These are phyloP conservation scores for Plotosus lineatus DNA, from an alignment of 2,113 vertebrate species.

Conservation along the genomic window DNA sequence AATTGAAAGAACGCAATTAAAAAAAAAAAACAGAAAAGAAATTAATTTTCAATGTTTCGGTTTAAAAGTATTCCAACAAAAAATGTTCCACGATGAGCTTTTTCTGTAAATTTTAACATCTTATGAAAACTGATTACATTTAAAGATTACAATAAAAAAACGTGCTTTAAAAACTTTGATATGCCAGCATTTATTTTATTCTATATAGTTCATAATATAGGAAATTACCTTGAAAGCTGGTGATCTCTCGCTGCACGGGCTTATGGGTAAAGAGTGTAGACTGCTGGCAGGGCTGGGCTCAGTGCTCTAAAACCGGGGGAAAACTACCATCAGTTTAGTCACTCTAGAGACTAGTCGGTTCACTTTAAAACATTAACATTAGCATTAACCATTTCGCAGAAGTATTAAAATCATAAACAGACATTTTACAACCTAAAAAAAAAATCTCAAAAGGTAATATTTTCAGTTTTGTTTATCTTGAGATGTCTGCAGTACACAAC, in stretches of 20 bases:
- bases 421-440: no score
- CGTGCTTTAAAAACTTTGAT: not conserved
- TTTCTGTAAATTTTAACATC: not conserved
- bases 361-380: not conserved
- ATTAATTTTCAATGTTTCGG: constrained; percentile 4
- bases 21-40: not conserved
- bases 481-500: not conserved
- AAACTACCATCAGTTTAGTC: constrained; percentile 43
- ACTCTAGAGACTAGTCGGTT: not conserved
- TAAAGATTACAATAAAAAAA: not conserved
- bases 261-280: constrained; percentile 89
- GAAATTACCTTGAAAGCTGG: constrained; percentile 87
- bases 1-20: constrained; percentile 8
- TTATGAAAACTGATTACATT: constrained; percentile 8
- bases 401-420: not conserved
- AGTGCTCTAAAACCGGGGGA: constrained; percentile 77
- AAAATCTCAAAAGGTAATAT: no score
- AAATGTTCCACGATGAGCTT: constrained; percentile 1
- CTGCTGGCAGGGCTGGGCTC: constrained; percentile 94
- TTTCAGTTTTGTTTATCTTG: not conserved
- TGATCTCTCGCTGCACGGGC: constrained; percentile 88
- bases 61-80: not conserved
- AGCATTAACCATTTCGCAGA: not conserved
- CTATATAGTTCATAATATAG: not conserved
- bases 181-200: no score